These are phyloP conservation scores for Stichopus horrens DNA, from an alignment of 53 echinoderm and acorn worm genomes.

Conservation along the genomic window DNA sequence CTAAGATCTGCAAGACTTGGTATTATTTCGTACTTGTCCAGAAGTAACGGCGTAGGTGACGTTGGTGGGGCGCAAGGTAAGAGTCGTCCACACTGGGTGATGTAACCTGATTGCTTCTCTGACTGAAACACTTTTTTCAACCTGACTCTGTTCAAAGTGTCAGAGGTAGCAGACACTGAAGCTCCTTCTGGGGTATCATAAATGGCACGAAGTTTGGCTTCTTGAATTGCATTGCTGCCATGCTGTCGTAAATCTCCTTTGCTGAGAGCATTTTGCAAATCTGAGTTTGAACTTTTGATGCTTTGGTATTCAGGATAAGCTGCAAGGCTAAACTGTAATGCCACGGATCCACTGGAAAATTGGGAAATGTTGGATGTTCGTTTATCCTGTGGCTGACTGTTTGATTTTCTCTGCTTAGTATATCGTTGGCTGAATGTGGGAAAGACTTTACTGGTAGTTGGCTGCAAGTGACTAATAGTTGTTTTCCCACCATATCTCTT, in stretches of 20 bases:
- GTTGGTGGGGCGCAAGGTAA: slow-evolving; percentile 89
- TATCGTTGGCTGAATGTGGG: slow-evolving; percentile 26
- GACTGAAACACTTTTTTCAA: slow-evolving; percentile 83
- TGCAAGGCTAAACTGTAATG: slow-evolving; percentile 24
- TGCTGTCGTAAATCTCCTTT: background rate
- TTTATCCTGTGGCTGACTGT: background rate
- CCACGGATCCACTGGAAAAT: background rate
- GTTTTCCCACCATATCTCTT: background rate
- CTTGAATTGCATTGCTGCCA: background rate
- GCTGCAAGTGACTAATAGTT: background rate
- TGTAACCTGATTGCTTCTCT: slow-evolving; percentile 86
- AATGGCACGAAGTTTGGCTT: slow-evolving; percentile 33
- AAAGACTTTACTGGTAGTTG: slow-evolving; percentile 9
- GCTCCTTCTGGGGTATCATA: background rate
- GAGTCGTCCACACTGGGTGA: slow-evolving; percentile 76
- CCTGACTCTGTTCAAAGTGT: background rate
- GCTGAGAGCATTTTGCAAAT: background rate
- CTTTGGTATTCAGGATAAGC: background rate
- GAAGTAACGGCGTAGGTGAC: slow-evolving; percentile 73
- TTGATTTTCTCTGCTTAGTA: background rate
- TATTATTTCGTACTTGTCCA: slow-evolving; percentile 74
- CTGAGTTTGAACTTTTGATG: background rate
- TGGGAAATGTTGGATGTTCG: background rate
- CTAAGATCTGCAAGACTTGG: slow-evolving; percentile 81
- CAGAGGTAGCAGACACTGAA: background rate